These are phyloP conservation scores for Glyptemys insculpta DNA, from an alignment of 2,797 vertebrate genomes.

Conservation along the genomic window DNA sequence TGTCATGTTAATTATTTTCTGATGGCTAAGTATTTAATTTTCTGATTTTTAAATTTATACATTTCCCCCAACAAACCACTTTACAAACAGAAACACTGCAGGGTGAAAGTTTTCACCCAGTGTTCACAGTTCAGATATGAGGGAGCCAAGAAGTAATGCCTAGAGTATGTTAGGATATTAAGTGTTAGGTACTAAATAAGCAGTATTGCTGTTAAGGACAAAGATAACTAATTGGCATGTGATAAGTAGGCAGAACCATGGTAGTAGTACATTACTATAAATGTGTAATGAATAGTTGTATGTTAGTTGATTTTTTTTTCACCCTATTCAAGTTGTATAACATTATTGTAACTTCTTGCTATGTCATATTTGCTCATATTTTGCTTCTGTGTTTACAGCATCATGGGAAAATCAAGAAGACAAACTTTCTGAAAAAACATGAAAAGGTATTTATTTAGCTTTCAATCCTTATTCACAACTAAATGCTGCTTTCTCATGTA, in stretches of 20 bases:
- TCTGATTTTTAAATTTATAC: neutral
- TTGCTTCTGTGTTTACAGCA: slow-evolving; percentile 84
- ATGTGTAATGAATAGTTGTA: neutral
- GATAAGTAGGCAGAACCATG: neutral
- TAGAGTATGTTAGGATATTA: neutral
- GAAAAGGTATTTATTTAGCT: slow-evolving; percentile 88
- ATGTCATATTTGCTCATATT: neutral
- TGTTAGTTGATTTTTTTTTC: neutral
- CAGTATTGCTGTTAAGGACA: neutral
- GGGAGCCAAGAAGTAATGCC: neutral
- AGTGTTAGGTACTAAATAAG: neutral
- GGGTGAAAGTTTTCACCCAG: neutral
- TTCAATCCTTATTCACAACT: slow-evolving; percentile 6
- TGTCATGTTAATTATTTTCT: neutral
- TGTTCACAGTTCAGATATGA: neutral
- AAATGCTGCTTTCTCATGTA: neutral
- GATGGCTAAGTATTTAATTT: neutral
- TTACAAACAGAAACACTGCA: neutral
- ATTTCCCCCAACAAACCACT: neutral
- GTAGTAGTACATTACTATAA: fast-evolving
- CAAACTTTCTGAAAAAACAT: slow-evolving; percentile 95
- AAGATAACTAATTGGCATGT: neutral
- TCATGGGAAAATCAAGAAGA: slow-evolving; percentile 96
- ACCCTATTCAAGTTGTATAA: neutral
- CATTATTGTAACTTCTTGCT: neutral